Evolutionary conservation across 1,140 invertebrate species (phyloP), one percentile per base, ranked within the genome.

Genomic region (Lasaia peninsularis): DNA sequence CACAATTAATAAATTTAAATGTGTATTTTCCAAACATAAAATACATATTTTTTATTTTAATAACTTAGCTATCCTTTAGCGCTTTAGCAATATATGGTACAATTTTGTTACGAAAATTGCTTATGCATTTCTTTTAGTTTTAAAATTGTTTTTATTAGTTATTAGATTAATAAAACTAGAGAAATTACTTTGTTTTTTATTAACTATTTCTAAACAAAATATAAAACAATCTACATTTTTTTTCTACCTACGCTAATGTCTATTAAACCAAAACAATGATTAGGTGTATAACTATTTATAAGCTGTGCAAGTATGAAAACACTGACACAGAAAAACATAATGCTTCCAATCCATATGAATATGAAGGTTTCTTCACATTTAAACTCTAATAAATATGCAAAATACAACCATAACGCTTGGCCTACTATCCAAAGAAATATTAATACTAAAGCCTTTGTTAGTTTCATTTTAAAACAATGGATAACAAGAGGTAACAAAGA

Each of bases 371-470:
- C 94, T 57, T 92, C 79, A 14, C 95, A 95, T 77, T 94, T 92
- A 84, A 98, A 99, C 88, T 99, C 98, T 16, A 99, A 89, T 32
- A 94, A 90, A 89, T 98, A 99, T 0, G 98, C 98, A 37, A 94
- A 93, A 40, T 95, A 85, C n/a, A 99, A 88, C 98, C 98, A 99
- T 4, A 94, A 73, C 0, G 86, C 92, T 90, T 99, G 97, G 35
- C 93, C 93, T 1, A 90, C 60, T 24, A 96, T 80, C 98, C 98
- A 99, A 6, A 94, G 74, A 2, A 88, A 32, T 53, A 91, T 71
- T 51, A 81, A 67, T 21, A 91, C 2, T n/a, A 91, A 75, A 53
- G 91, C 91, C 14, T 64, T 78, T 2, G 75, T 65, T 7, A 91
- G 88, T 50, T 93, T 87, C 18, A 78, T 69, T 60, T 90, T 89